Evolutionary conservation across 1,140 invertebrate genomes (phyloP), one percentile per base, ranked within the genome.

Genomic region (Aporrectodea caliginosa): DNA sequence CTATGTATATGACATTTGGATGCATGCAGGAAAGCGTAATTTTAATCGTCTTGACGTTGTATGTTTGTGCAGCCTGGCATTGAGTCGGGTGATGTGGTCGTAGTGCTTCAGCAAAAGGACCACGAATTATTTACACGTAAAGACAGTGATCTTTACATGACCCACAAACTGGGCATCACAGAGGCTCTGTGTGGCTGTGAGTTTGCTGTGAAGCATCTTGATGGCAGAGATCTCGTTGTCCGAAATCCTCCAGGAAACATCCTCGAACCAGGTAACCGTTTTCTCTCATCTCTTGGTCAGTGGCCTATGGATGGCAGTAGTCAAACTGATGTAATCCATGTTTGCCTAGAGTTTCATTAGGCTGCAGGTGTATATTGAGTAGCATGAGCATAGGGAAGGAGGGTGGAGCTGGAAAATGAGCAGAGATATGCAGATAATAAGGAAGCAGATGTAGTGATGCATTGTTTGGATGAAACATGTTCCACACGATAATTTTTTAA

Each of bases 101-200:
- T 99, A 85, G 92, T 98, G 43, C 89, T 99, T 43, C 96, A 99
- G 86, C 96, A 98, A 85, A 96, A 97, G 85, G 94, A 96, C 84
- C 96, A 99, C 82, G 85, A 89, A 80, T 86, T 90, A n/a, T 95
- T 91, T 88, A 94, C 93, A 86, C 93, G 97, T 79, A 92, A 92
- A 35, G 93, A 93, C 22, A 92, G 92, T 84, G 95, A 99, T 90
- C 90, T 99, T 30, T 92, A 96, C 78, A 92, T 97, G 89, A 91
- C 92, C 81, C 84, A 90, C 80, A 87, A 86, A 74, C 90, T 99
- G 77, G 92, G 94, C 83, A 89, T 99, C 27, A 94, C 95, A 0
- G 98, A 99, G 88, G 92, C 97, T 16, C 89, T 99, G 16, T 99
- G 97, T 89, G 98, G 98, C 16, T 99, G 98, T 90, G 93, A 96